Percentiles rank a stretch among this genome's conserved stretches.
These are phyloP conservation scores for Dissostichus mawsoni DNA, from an alignment of 2,113 vertebrate genomes.

Conservation along the genomic window DNA sequence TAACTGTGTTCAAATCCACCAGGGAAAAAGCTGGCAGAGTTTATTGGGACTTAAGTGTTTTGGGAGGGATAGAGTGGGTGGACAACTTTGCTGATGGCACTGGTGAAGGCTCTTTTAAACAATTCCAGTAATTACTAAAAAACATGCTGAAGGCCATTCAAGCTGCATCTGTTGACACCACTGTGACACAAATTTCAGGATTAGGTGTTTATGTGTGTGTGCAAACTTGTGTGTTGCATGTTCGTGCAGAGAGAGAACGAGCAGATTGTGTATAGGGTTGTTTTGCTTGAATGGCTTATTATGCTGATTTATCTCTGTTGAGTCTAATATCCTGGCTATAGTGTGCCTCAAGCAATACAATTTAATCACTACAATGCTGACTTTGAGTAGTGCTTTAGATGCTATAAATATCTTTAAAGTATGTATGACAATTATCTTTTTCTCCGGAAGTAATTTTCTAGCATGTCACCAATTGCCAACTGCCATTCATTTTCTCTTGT, in stretches of 20 bases:
- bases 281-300: conserved; percentile 74
- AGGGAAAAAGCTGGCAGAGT: conserved; percentile 44
- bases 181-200: conserved; percentile 39
- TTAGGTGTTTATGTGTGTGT: conserved; percentile 35
- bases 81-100: conserved; percentile 55
- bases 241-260: conserved; percentile 12
- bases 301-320: conserved; percentile 80
- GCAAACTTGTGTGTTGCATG: conserved; percentile 3
- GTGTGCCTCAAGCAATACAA: conserved; percentile 69
- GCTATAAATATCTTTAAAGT: conserved; percentile 64
- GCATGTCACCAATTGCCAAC: conserved; percentile 23
- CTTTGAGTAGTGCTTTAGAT: conserved; percentile 52
- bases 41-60: conserved; percentile 53
- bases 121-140: conserved; percentile 66
- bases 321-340: conserved; percentile 72
- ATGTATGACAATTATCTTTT: conserved; percentile 35
- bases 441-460: conserved; percentile 11
- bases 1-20: conserved; percentile 31
- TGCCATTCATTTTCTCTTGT: conserved; percentile 41
- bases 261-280: conserved; percentile 52
- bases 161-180: conserved; percentile 45
- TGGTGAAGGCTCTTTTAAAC: conserved; percentile 52
- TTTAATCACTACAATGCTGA: conserved; percentile 74
- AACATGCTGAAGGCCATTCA: conserved; percentile 54
- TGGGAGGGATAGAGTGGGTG: conserved; percentile 49